phyloP scores from a whole-genome alignment of 2,113 vertebrate genomes.

The Turdus rufiventris region DNA sequence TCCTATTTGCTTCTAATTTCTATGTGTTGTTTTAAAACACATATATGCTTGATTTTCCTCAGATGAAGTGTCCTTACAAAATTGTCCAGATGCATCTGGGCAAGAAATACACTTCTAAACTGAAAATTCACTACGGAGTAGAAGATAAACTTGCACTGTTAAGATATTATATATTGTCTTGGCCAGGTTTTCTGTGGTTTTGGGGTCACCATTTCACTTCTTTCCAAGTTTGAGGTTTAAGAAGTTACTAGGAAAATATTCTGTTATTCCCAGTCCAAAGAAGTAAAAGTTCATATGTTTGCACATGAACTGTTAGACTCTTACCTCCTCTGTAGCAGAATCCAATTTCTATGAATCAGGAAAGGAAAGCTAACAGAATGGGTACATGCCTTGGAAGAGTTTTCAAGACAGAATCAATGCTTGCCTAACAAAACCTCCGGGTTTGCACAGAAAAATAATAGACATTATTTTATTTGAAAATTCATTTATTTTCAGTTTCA shows the following conservation, averaged over 20 bases:
- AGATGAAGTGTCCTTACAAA: background rate
- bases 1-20: background rate
- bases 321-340: background rate
- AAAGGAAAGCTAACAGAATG: background rate
- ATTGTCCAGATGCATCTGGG: background rate
- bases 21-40: background rate
- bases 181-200: conserved; percentile 22
- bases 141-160: background rate
- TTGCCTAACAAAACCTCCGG: background rate
- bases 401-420: background rate
- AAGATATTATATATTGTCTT: background rate
- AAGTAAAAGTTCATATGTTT: conserved; percentile 21
- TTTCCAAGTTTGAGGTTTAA: conserved; percentile 19
- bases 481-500: background rate
- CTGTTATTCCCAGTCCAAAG: background rate
- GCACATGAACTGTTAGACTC: background rate
- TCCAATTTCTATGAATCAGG: background rate
- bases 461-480: background rate
- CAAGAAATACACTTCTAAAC: background rate
- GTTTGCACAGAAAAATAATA: background rate
- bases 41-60: background rate
- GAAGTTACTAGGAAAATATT: conserved; percentile 2
- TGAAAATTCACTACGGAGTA: background rate
- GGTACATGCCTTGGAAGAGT: background rate
- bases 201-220: background rate